phyloP scores from a whole-genome alignment of 1,140 invertebrate species.

The Cheumatopsyche charites region DNA sequence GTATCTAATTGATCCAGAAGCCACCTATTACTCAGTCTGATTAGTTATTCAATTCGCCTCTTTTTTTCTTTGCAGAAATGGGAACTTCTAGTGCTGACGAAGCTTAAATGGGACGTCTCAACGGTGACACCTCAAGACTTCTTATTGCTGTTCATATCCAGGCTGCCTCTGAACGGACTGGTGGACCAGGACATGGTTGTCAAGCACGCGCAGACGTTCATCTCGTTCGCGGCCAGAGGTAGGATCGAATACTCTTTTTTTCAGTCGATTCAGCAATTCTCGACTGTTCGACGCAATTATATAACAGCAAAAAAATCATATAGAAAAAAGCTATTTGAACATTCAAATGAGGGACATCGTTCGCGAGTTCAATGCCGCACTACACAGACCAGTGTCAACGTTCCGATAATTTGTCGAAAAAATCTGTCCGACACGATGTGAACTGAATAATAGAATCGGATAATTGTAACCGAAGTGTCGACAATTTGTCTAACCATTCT shows the following conservation, averaged over 20 bases:
- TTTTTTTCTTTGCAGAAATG: constrained; percentile 70
- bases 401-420: constrained; percentile 22
- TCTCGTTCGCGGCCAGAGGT: constrained; percentile 80
- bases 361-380: constrained; percentile 11
- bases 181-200: constrained; percentile 69
- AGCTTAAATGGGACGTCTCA: constrained; percentile 83
- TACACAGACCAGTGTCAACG: constrained; percentile 14
- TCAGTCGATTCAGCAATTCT: no score
- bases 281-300: constrained; percentile 1
- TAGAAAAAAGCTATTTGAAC: constrained; percentile 15
- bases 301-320: constrained; percentile 11
- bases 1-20: no score
- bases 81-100: constrained; percentile 78
- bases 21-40: no score
- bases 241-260: constrained; percentile 50
- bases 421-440: not conserved
- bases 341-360: constrained; percentile 16
- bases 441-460: not conserved
- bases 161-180: constrained; percentile 61
- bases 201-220: constrained; percentile 80
- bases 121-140: constrained; percentile 83
- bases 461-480: no score
- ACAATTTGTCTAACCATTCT: no score
- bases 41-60: not conserved
- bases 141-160: constrained; percentile 72